Evolutionary conservation across 2,888 invertebrate species (phyloP).

Genomic region (Hypena proboscidalis): DNA sequence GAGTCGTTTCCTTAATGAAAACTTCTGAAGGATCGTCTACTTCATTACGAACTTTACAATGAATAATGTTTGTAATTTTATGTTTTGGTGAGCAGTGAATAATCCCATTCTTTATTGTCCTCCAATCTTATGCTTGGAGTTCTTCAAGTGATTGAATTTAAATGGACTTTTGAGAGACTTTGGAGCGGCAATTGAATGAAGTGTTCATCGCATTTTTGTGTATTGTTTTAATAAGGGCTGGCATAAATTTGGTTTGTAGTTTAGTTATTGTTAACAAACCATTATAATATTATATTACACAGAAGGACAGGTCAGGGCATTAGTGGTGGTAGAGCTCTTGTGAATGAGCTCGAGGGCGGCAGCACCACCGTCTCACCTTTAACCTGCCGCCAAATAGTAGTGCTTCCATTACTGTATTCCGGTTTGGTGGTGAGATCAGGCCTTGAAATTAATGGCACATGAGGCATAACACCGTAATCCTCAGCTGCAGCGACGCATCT

Average conservation of each 20-base stretch:
- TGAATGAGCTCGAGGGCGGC: no score
- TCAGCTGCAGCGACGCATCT: no score
- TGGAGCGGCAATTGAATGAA: conserved; percentile 8
- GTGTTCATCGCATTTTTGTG: background rate
- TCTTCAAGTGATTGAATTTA: conserved; percentile 36
- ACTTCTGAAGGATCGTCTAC: conserved; percentile 40
- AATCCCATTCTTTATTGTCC: conserved; percentile 35
- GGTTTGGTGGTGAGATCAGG: no score
- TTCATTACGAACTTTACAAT: conserved; percentile 41
- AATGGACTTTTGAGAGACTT: conserved; percentile 21
- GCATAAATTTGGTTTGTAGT: no score
- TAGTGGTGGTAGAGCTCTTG: no score
- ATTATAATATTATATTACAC: no score
- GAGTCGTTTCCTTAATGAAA: conserved; percentile 44
- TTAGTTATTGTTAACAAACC: background rate
- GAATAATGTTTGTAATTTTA: conserved; percentile 47
- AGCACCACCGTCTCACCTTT: no score
- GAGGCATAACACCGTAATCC: no score
- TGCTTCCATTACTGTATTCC: no score
- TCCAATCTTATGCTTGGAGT: conserved; percentile 16
- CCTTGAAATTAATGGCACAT: no score
- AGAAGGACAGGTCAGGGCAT: no score
- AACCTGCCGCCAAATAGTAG: no score
- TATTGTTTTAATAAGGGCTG: background rate
- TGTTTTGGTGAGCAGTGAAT: conserved; percentile 39